Evolutionary conservation across 2,888 invertebrate genomes (phyloP), one percentile per base, ranked within the genome.

Genomic region (Cartodere bifasciata): DNA sequence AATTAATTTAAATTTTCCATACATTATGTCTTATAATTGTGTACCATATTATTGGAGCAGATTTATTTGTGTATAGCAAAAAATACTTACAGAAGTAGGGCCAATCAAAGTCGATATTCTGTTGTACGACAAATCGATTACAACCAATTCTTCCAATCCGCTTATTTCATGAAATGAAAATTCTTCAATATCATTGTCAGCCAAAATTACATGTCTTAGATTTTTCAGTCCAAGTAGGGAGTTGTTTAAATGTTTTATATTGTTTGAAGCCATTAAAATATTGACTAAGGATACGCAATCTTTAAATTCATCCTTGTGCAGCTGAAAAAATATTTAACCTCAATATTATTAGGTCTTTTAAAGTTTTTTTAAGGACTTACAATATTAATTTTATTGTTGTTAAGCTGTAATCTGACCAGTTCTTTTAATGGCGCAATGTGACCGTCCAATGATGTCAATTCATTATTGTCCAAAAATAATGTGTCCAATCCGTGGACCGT

Each of bases 141-240:
- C 66, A 27, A 70, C 70, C n/a, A 87, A 59, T 39, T 70, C 68
- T 40, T 72, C 70, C 35, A 86, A 57, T 0, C 84, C 84, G 34
- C 75, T 74, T 25, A 86, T 72, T 55, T 86, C 82, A 53, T 78
- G 74, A 48, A 86, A 68, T 0, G 83, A 83, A 60, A 87, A 86
- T 48, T 83, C 81, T 1, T 68, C 65, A 33, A 86, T 65, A 21
- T 68, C 64, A 52, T 87, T 87, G 51, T 75, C 74, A 0, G 83
- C 81, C 37, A 87, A 63, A 58, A 85, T 85, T 23, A 82, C 65
- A 40, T 68, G 71, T 39, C 69, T 67, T 13, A 87, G 58, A 6
- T 73, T 71, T 44, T 70, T 69, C 29, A 86, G 60, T 23, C 76
- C 75, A 44, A 73, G 64, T 23, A 86, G 53, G 0, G 85, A 83